phyloP scores from a whole-genome alignment of 2,113 vertebrate genomes.

The Zapus hudsonius region DNA sequence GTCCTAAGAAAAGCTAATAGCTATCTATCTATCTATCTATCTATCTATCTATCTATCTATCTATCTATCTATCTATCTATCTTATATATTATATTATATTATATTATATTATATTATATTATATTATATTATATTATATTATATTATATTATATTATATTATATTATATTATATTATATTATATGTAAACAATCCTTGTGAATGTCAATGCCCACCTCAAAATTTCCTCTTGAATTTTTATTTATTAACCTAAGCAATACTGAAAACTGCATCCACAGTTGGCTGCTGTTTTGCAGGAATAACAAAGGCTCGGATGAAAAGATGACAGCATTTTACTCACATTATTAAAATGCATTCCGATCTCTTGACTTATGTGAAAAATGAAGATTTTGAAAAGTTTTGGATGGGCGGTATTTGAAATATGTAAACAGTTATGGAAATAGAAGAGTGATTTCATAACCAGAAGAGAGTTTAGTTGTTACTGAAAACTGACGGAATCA shows the following conservation, averaged over 20 bases:
- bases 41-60: no score
- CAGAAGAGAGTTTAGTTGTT: neutral
- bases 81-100: no score
- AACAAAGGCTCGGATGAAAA: neutral
- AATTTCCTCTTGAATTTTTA: neutral
- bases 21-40: no score
- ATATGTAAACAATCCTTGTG: neutral
- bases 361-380: neutral
- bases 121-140: no score
- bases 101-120: no score
- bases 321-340: neutral
- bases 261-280: neutral
- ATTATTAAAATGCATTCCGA: neutral
- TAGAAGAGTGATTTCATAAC: neutral
- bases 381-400: neutral
- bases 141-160: no score
- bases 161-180: no score
- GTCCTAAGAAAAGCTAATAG: neutral
- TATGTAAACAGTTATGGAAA: neutral
- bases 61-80: no score
- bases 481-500: neutral
- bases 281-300: neutral
- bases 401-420: neutral
- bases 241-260: neutral
- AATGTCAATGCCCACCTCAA: neutral